Evolutionary conservation across 2,113 vertebrate genomes (phyloP).

Genomic region (Salvelinus fontinalis): DNA sequence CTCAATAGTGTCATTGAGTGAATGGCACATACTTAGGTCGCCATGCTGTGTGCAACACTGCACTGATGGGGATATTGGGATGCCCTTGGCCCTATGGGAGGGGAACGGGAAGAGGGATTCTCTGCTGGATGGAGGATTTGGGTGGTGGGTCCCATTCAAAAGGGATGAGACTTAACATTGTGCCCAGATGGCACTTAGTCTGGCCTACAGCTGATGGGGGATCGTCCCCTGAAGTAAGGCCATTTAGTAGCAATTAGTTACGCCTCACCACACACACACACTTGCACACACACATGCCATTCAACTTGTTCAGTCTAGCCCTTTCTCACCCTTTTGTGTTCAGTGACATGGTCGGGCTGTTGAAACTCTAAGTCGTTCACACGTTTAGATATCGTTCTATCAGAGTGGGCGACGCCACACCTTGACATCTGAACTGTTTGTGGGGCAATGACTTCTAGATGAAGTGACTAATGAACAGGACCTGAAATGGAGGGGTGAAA

Average conservation of each 20-base stretch:
- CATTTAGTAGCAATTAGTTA: constrained; percentile 69
- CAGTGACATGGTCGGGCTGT: constrained; percentile 27
- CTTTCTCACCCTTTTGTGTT: constrained; percentile 22
- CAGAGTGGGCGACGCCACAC: not conserved
- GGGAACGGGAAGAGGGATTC: constrained; percentile 28
- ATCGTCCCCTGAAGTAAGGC: constrained; percentile 52
- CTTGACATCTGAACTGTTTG: not conserved
- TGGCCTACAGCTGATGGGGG: constrained; percentile 42
- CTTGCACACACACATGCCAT: too few relatives aligned
- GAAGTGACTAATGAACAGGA: not conserved
- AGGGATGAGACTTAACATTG: constrained; percentile 51
- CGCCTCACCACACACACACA: constrained; percentile 55
- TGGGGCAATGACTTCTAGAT: not conserved
- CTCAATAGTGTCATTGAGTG: constrained; percentile 30
- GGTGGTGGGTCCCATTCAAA: constrained; percentile 50
- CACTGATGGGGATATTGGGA: constrained; percentile 34
- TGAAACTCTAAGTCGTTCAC: constrained; percentile 5
- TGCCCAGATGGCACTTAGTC: constrained; percentile 67
- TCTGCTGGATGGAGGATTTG: constrained; percentile 30
- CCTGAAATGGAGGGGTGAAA: too few relatives aligned
- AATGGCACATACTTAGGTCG: constrained; percentile 51
- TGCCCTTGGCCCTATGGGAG: constrained; percentile 24
- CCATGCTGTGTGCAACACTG: constrained; percentile 38
- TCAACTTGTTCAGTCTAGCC: too few relatives aligned
- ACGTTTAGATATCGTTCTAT: constrained; percentile 13